A percentile compares a stretch with the other conserved stretches of the same genome.
Conservation (phyloP, 2,797 vertebrate genomes). For the Propithecus perrieri region DNA sequence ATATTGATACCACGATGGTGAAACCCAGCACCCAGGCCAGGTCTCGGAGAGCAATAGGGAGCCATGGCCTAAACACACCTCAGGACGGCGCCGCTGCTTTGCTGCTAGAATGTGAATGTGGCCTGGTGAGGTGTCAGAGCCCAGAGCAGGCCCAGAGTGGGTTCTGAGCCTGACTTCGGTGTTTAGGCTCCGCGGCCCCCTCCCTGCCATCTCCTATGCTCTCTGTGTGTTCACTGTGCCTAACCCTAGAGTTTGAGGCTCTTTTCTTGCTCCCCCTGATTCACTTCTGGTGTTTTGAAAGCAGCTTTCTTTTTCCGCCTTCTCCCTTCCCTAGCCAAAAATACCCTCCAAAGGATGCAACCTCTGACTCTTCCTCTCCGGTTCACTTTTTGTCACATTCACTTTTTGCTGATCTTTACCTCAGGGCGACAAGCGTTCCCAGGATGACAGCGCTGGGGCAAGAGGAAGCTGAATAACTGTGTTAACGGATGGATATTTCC, state of each 20-base stretch:
- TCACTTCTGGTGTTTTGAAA: background rate
- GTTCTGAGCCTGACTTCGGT: background rate
- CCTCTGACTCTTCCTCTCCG: background rate
- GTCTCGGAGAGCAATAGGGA: background rate
- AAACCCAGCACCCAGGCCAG: background rate
- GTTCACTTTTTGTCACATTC: background rate
- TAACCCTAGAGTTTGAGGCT: background rate
- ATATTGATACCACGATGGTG: background rate
- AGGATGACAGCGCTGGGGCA: background rate
- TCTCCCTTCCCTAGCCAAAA: background rate
- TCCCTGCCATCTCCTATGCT: accelerated
- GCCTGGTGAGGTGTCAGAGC: background rate
- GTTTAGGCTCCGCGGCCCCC: background rate
- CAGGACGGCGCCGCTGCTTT: accelerated
- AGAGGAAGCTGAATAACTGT: background rate
- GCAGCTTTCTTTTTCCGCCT: background rate
- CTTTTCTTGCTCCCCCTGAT: background rate
- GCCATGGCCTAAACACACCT: background rate
- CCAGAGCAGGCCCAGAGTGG: background rate
- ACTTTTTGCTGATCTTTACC: background rate
- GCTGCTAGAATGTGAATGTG: accelerated
- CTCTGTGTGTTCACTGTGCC: background rate
- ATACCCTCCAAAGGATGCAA: background rate
- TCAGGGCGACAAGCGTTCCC: background rate
- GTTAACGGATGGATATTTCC: background rate